Conservation (phyloP, 2,113 vertebrate genomes). For the Eulemur macaco region DNA sequence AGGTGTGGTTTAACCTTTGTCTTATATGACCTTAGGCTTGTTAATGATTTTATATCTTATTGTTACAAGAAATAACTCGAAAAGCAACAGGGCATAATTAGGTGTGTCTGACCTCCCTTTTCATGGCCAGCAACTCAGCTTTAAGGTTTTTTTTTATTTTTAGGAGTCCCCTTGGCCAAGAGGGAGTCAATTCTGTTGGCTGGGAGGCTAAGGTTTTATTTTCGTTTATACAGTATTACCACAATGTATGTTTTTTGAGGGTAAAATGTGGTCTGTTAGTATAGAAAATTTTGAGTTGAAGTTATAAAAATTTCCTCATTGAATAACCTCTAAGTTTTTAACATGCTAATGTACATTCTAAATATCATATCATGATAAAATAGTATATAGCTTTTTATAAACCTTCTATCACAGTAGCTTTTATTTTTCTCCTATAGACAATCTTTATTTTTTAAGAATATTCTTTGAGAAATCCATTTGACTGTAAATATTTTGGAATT, state of each 20-base stretch:
- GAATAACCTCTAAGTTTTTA: background rate
- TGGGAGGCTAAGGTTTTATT: no score
- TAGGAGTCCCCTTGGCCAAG: no score
- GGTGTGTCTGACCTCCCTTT: no score
- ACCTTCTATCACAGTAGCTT: background rate
- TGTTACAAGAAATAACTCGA: no score
- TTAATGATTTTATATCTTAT: no score
- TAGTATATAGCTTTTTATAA: conserved; percentile 1
- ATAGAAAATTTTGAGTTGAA: background rate
- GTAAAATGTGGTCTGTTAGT: background rate
- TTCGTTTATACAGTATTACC: background rate
- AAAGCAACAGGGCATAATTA: no score
- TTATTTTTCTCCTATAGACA: no score
- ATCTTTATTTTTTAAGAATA: background rate
- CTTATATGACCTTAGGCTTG: no score
- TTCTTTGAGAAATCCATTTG: background rate
- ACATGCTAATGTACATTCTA: background rate
- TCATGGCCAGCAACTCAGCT: no score
- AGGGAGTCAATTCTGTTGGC: no score
- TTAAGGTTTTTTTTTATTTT: no score
- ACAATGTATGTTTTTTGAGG: background rate
- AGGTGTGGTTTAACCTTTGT: no score
- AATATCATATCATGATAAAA: background rate
- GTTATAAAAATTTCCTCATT: background rate
- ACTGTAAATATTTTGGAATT: background rate